Base-by-base conservation (phyloP, 2,113 vertebrate genomes). In the Platysteira castanea region DNA sequence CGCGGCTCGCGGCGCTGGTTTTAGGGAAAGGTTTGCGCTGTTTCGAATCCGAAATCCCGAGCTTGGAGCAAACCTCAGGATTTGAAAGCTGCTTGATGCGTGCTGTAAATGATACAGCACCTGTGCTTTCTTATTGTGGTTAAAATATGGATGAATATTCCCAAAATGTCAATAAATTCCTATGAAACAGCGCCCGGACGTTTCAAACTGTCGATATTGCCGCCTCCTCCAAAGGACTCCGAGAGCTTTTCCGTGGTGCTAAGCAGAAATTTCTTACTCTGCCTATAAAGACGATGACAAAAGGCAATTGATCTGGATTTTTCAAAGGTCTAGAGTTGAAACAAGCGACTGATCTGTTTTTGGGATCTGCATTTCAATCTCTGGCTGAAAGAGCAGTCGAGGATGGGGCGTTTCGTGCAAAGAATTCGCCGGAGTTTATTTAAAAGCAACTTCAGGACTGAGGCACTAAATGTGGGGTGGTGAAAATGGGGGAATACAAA, bases 311-410 rank as follows among this genome's bases (percentile, higher is more conserved):
- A 97, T 97, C 90, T 93, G 93, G 77, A 80, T 77, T 96, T 96
- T 97, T 97, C 97, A 97, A 96, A 97, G 96, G 94, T 96, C 84
- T 26, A 68, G 91, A 95, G 94, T 89, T 96, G 95, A 93, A 97
- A 93, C 89, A 79, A 95, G 85, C 26, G 87, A 76, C 96, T 91
- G 96, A 95, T 97, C 42, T 94, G 17, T 69, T 91, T 97, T 93
- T 87, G 84, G 89, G 65, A 96, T 97, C 96, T 97, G 94, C 93
- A 93, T 97, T 97, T 97, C 92, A 95, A 90, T 97, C 96, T 96
- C 3, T 65, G 14, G 3, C 90, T 90, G 70, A 97, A 96, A 95
- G 87, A 91, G 50, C 84, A 6, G 47, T 61, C 82, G 54, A 87
- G 96, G 97, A 94, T 71, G 35, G 90, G 79, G 60, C 24, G 3